A percentile compares a stretch with the other conserved stretches of the same genome.
Conservation (phyloP, 2,888 invertebrate species). For the Cheilosia vernalis region DNA sequence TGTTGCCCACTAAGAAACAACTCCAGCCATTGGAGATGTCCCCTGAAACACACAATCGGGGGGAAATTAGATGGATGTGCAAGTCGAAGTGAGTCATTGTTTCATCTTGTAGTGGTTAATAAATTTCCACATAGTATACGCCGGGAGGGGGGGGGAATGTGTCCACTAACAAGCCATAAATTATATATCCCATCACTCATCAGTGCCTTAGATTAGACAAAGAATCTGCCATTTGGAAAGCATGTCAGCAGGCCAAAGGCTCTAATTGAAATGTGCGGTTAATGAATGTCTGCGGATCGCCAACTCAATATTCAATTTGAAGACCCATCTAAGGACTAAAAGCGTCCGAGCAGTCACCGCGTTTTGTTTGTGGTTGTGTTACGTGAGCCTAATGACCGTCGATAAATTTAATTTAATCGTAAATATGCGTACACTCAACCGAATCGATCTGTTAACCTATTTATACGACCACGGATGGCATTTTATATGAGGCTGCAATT, state of each 20-base stretch:
- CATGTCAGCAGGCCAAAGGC: constrained; percentile 8
- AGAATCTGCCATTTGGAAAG: neutral
- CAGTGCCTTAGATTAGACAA: neutral
- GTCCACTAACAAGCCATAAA: constrained; percentile 39
- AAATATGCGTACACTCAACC: neutral
- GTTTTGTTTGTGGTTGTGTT: neutral
- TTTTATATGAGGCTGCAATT: constrained; percentile 34
- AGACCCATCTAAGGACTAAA: too few relatives aligned
- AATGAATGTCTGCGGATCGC: neutral
- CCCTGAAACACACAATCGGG: neutral
- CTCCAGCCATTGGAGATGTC: neutral
- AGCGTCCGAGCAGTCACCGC: too few relatives aligned
- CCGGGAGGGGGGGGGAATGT: neutral
- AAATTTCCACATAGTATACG: constrained; percentile 12
- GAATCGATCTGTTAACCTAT: constrained; percentile 20
- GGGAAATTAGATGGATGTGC: neutral
- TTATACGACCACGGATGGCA: constrained; percentile 33
- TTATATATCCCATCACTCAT: constrained; percentile 21
- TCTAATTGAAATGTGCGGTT: constrained; percentile 30
- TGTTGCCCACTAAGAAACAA: neutral
- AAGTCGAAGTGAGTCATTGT: neutral
- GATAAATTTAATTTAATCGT: too few relatives aligned
- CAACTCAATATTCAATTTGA: constrained; percentile 1
- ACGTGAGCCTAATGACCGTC: too few relatives aligned
- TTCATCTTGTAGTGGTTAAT: constrained; percentile 4